phyloP scores from a whole-genome alignment of 2,888 invertebrate genomes.

The Syritta pipiens region DNA sequence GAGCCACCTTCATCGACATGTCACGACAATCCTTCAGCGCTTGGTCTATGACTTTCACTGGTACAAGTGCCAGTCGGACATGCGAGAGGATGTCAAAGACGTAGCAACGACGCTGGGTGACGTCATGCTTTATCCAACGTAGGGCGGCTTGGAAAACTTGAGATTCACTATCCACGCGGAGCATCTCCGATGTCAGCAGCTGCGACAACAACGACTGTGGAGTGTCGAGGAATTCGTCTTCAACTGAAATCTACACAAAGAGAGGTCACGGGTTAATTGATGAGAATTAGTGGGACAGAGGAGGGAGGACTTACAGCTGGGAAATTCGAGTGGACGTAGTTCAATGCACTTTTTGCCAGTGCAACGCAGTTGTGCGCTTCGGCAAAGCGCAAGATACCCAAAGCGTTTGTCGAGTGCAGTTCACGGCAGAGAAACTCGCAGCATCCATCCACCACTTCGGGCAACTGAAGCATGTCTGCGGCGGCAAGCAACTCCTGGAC shows the following conservation, averaged over 20 bases:
- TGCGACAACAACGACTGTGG: conserved; percentile 88
- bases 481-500: conserved; percentile 94
- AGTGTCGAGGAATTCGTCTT: conserved; percentile 92
- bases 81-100: conserved; percentile 92
- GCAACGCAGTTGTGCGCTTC: conserved; percentile 91
- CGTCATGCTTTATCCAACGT: conserved; percentile 92
- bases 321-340: conserved; percentile 92
- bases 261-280: not conserved
- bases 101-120: conserved; percentile 87
- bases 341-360: conserved; percentile 87
- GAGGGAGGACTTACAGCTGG: conserved; percentile 83
- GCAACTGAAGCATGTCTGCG: conserved; percentile 94
- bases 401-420: conserved; percentile 91
- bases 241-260: conserved; percentile 80
- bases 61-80: conserved; percentile 90
- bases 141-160: conserved; percentile 93
- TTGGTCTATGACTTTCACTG: conserved; percentile 88
- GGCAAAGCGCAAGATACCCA: conserved; percentile 95
- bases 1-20: conserved; percentile 88
- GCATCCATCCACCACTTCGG: conserved; percentile 90
- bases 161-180: conserved; percentile 92
- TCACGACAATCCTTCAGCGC: conserved; percentile 89
- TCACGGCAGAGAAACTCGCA: conserved; percentile 91
- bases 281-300: not conserved
- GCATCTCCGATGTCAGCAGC: conserved; percentile 90